phyloP scores from a whole-genome alignment of 2,888 invertebrate species.

The Andrena minutula region DNA sequence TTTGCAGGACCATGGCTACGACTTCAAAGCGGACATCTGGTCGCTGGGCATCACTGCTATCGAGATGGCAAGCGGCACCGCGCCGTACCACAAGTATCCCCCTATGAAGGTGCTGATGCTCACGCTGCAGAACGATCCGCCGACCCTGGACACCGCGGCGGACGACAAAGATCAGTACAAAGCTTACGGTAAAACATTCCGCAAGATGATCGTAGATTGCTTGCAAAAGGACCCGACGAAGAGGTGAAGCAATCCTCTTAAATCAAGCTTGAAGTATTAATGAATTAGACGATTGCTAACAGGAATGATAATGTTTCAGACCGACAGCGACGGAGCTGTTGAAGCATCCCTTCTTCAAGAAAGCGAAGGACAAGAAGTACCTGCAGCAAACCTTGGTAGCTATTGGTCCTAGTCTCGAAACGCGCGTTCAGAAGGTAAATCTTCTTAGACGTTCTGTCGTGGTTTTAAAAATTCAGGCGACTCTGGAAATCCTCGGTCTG shows the following conservation, averaged over 20 bases:
- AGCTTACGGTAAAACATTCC: constrained; percentile 98
- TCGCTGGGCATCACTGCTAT: constrained; percentile 98
- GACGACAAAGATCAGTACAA: constrained; percentile 99
- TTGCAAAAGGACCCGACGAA: constrained; percentile 98
- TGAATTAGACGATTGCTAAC: background rate
- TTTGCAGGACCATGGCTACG: constrained; percentile 96
- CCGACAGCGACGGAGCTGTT: constrained; percentile 98
- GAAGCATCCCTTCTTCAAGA: constrained; percentile 99
- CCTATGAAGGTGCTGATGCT: constrained; percentile 99
- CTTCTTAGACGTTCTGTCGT: background rate
- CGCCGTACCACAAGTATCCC: constrained; percentile 99
- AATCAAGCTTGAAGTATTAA: too few relatives aligned
- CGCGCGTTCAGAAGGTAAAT: constrained; percentile 94
- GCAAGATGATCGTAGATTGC: constrained; percentile 98
- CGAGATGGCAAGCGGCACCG: constrained; percentile 99
- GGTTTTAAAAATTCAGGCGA: background rate
- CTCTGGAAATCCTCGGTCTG: constrained; percentile 24
- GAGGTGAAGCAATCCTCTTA: constrained; percentile 84
- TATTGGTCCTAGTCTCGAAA: constrained; percentile 95
- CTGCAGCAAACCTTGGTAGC: constrained; percentile 94
- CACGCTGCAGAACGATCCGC: constrained; percentile 99
- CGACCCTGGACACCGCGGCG: constrained; percentile 96
- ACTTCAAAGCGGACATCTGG: constrained; percentile 99
- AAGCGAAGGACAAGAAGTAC: constrained; percentile 97
- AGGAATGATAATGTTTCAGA: constrained; percentile 79